A percentile compares a stretch with the other conserved stretches of the same genome.
Evolutionary conservation across 2,888 invertebrate species (phyloP).

Genomic region (Mactromeris polynyma): DNA sequence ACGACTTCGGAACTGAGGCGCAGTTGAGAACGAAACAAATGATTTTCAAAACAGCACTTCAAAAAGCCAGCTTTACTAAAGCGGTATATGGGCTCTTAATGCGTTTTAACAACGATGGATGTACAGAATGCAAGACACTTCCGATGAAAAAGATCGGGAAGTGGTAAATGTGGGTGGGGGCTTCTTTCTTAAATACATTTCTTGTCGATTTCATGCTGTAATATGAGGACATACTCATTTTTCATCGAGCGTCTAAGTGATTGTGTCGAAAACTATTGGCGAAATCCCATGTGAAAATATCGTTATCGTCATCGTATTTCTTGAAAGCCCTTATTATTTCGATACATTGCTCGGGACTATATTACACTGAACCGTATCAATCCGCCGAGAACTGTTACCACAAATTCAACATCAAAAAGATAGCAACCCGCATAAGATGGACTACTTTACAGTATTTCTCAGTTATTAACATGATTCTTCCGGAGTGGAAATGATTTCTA

Average conservation of each 20-base stretch:
- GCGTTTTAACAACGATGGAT: neutral
- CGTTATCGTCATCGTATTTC: slow-evolving; percentile 5
- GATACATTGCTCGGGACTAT: neutral
- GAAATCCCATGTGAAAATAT: slow-evolving; percentile 17
- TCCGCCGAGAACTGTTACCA: neutral
- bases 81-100: neutral
- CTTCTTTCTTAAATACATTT: neutral
- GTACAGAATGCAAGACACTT: neutral
- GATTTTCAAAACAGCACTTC: no score
- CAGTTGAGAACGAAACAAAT: no score
- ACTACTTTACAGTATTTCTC: neutral
- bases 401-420: slow-evolving; percentile 32
- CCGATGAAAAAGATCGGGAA: neutral
- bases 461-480: neutral
- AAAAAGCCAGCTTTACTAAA: no score
- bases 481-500: slow-evolving; percentile 38
- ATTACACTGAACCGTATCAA: neutral
- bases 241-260: neutral
- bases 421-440: slow-evolving; percentile 37
- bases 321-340: neutral
- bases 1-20: no score
- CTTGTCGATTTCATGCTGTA: neutral
- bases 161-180: neutral
- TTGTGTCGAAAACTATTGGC: slow-evolving; percentile 4
- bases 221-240: neutral